A percentile compares a stretch with the other conserved stretches of the same genome.
Evolutionary conservation across 2,797 vertebrate species (phyloP).

Genomic region (Fratercula arctica): DNA sequence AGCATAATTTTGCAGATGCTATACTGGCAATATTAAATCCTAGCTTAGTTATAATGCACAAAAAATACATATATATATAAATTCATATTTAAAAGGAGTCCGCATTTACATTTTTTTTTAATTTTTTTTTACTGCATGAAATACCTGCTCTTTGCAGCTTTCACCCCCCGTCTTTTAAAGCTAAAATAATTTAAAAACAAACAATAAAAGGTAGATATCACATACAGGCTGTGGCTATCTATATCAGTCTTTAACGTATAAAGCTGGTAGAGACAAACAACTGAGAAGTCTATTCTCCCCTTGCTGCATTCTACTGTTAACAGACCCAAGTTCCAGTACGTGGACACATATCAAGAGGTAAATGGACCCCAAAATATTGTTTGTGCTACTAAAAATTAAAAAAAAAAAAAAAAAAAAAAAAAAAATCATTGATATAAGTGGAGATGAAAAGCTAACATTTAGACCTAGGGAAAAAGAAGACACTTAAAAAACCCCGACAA

Average conservation of each 20-base stretch:
- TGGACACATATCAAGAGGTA: conserved; percentile 33
- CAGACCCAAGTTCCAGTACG: conserved; percentile 28
- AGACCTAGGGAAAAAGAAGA: conserved; percentile 39
- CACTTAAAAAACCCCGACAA: conserved; percentile 63
- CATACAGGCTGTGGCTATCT: conserved; percentile 59
- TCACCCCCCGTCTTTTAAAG: conserved; percentile 79
- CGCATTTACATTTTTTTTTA: conserved; percentile 66
- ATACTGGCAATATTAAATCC: conserved; percentile 78
- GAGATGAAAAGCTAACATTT: conserved; percentile 25
- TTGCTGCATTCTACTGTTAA: conserved; percentile 44
- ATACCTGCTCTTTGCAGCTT: conserved; percentile 78
- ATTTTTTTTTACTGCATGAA: conserved; percentile 76
- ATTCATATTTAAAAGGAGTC: conserved; percentile 83
- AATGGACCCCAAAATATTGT: conserved; percentile 50
- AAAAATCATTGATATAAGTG: not conserved
- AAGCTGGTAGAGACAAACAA: conserved; percentile 56
- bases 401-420: not conserved
- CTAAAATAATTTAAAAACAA: conserved; percentile 85
- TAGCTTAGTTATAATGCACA: conserved; percentile 80
- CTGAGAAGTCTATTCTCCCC: conserved; percentile 42
- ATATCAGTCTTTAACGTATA: conserved; percentile 42
- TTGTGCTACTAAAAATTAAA: conserved; percentile 1
- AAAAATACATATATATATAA: conserved; percentile 85
- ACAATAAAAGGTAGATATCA: conserved; percentile 65
- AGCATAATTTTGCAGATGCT: conserved; percentile 72